Evolutionary conservation across 2,113 vertebrate species (phyloP).

Genomic region (Alexandromys fortis): DNA sequence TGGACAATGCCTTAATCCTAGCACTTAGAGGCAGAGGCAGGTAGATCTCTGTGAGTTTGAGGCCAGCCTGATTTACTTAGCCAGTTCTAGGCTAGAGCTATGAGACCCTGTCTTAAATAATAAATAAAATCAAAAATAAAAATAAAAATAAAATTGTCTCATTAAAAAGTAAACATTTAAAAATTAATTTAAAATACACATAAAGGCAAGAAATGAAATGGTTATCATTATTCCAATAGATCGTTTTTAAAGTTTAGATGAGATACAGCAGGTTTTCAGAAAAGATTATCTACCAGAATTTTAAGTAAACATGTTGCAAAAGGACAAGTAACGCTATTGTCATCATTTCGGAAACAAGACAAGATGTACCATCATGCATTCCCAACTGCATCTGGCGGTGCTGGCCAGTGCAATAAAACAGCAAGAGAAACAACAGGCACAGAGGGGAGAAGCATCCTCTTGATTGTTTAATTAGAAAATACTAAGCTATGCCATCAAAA

Average conservation of each 20-base stretch:
- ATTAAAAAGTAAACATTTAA: not conserved
- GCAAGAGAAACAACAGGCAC: not conserved
- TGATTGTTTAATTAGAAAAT: not conserved
- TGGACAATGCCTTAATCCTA: not conserved
- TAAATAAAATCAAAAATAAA: not conserved
- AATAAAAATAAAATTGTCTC: not conserved
- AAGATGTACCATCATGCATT: not conserved
- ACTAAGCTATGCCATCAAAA: not conserved
- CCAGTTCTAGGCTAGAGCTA: not conserved
- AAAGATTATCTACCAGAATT: not conserved
- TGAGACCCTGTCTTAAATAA: not conserved
- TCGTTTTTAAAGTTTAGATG: not conserved
- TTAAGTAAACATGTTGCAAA: not conserved
- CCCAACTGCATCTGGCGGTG: no score
- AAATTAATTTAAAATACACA: not conserved
- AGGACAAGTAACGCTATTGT: not conserved
- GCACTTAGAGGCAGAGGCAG: not conserved
- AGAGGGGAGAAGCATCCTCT: not conserved
- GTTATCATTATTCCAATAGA: not conserved
- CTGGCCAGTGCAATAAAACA: slow-evolving; percentile 2
- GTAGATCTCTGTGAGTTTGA: not conserved
- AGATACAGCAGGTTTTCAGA: not conserved
- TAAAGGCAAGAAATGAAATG: not conserved
- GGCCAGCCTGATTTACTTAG: not conserved
- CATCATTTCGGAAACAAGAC: not conserved